phyloP scores from a whole-genome alignment of 2,113 vertebrate species.

The Chauna torquata region DNA sequence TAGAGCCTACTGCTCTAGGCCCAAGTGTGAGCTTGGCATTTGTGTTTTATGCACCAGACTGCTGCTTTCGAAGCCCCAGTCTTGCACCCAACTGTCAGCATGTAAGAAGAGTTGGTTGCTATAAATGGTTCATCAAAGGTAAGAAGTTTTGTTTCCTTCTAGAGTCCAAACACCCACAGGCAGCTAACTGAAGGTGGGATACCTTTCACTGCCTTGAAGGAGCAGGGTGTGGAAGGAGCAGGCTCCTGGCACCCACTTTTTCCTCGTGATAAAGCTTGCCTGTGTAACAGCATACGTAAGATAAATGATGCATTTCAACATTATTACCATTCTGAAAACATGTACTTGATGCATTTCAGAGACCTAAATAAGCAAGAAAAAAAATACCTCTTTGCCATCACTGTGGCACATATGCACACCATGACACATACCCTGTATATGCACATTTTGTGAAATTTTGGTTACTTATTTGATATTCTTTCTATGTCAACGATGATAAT shows the following conservation, averaged over 20 bases:
- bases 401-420: not conserved
- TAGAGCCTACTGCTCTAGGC: not conserved
- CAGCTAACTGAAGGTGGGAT: not conserved
- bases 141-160: not conserved
- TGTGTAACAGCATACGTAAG: not conserved
- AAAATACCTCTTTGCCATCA: not conserved
- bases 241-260: not conserved
- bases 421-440: accelerated
- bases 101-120: not conserved
- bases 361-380: not conserved
- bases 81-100: not conserved
- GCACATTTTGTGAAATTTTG: not conserved
- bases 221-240: not conserved
- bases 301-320: not conserved
- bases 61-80: not conserved
- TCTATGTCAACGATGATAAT: not conserved
- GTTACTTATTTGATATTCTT: not conserved
- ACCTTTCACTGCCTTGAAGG: not conserved
- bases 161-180: not conserved
- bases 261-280: not conserved
- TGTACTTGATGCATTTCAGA: not conserved
- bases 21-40: not conserved
- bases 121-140: not conserved
- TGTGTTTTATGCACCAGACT: not conserved
- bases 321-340: not conserved